Evolutionary conservation across 2,888 invertebrate genomes (phyloP).

Genomic region (Frankliniella fusca): DNA sequence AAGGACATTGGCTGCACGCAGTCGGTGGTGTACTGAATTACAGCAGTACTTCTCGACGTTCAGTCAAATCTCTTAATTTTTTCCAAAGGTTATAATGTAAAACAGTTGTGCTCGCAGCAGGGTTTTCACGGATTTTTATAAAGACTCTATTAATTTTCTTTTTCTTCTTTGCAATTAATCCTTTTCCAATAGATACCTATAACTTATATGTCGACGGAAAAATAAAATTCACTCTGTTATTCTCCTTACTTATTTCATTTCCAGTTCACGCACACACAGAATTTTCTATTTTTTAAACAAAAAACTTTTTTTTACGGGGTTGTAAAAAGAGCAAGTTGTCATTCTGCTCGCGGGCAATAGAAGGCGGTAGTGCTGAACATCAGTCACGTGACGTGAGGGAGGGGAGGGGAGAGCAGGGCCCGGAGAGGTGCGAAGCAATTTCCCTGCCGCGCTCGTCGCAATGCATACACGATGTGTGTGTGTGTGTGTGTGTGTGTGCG

Average conservation of each 20-base stretch:
- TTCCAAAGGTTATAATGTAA: too few relatives aligned
- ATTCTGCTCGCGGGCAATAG: too few relatives aligned
- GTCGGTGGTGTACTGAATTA: background rate
- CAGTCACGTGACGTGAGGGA: background rate
- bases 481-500: background rate
- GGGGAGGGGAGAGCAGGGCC: background rate
- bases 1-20: conserved; percentile 13
- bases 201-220: too few relatives aligned
- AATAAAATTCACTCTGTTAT: too few relatives aligned
- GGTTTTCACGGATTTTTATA: background rate
- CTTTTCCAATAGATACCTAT: too few relatives aligned
- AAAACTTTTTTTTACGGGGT: too few relatives aligned
- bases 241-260: too few relatives aligned
- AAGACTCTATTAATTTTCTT: background rate
- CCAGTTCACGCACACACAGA: too few relatives aligned
- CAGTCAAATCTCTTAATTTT: background rate
- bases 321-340: too few relatives aligned
- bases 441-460: background rate
- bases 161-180: background rate
- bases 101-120: too few relatives aligned
- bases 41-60: background rate
- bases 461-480: conserved; percentile 4
- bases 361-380: too few relatives aligned
- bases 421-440: conserved; percentile 15
- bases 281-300: too few relatives aligned